Percentiles rank a stretch among this genome's conserved stretches.
These are phyloP conservation scores for Microplitis deprimator DNA, from an alignment of 2,888 invertebrate species.

Conservation along the genomic window DNA sequence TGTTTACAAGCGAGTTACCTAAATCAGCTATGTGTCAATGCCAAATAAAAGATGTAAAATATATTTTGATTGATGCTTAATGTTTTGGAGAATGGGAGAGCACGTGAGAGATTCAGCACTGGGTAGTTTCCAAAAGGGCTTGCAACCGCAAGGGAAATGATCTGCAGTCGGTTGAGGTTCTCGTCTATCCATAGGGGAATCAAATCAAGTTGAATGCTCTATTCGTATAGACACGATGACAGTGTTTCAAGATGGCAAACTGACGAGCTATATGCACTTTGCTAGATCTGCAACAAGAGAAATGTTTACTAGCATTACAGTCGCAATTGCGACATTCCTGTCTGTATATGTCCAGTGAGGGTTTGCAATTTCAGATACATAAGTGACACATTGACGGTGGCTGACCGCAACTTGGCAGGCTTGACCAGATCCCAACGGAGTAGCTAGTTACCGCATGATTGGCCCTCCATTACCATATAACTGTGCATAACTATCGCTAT, in stretches of 20 bases:
- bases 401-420: conserved; percentile 69
- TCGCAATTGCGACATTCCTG: conserved; percentile 51
- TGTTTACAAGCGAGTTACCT: too few relatives aligned
- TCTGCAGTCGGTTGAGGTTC: not conserved
- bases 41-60: not conserved
- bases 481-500: conserved; percentile 48
- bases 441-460: conserved; percentile 71
- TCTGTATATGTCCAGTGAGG: conserved; percentile 57
- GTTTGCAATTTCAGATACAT: conserved; percentile 66
- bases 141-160: not conserved
- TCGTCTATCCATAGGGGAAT: not conserved
- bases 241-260: conserved; percentile 1
- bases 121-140: not conserved
- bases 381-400: conserved; percentile 72
- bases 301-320: conserved; percentile 45
- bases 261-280: not conserved
- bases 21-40: not conserved
- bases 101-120: not conserved
- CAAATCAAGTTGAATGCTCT: not conserved
- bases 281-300: not conserved
- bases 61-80: not conserved
- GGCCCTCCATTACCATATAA: conserved; percentile 71
- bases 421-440: conserved; percentile 68
- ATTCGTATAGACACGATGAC: not conserved
- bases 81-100: not conserved